phyloP scores from a whole-genome alignment of 1,140 invertebrate genomes.

The Orius insidiosus region DNA sequence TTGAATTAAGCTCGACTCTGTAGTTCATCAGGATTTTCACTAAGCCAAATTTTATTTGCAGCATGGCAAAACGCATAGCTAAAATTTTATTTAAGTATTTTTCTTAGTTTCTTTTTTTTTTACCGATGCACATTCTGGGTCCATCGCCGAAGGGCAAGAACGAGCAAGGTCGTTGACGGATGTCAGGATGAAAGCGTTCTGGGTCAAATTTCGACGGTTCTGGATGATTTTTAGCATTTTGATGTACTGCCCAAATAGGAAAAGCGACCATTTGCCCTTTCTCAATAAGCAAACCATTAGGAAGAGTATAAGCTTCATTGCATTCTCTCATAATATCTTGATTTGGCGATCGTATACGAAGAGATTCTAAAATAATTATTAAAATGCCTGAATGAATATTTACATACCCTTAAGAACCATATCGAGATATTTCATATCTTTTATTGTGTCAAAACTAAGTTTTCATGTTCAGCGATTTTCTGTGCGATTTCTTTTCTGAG shows the following conservation, averaged over 20 bases:
- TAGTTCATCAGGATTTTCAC: background rate
- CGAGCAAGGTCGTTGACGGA: background rate
- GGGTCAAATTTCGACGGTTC: background rate
- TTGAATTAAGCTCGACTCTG: slow-evolving; percentile 1
- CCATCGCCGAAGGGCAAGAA: background rate
- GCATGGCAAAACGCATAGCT: slow-evolving; percentile 4
- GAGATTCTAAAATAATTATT: too few relatives aligned
- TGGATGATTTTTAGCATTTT: background rate
- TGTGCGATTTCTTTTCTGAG: slow-evolving; percentile 32
- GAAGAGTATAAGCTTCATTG: background rate
- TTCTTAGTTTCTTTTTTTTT: background rate
- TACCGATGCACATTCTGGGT: slow-evolving; percentile 38
- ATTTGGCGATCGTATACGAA: background rate
- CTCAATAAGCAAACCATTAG: background rate
- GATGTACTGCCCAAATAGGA: background rate
- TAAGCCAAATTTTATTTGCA: slow-evolving; percentile 4
- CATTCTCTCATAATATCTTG: background rate
- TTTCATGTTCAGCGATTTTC: background rate
- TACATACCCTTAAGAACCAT: background rate
- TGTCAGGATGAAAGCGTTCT: background rate
- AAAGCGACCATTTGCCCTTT: background rate
- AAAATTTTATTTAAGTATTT: background rate
- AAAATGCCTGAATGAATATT: too few relatives aligned
- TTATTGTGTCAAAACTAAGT: background rate
- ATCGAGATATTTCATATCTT: background rate